phyloP scores from a whole-genome alignment of 2,888 invertebrate genomes.

The Blastobasis adustella region DNA sequence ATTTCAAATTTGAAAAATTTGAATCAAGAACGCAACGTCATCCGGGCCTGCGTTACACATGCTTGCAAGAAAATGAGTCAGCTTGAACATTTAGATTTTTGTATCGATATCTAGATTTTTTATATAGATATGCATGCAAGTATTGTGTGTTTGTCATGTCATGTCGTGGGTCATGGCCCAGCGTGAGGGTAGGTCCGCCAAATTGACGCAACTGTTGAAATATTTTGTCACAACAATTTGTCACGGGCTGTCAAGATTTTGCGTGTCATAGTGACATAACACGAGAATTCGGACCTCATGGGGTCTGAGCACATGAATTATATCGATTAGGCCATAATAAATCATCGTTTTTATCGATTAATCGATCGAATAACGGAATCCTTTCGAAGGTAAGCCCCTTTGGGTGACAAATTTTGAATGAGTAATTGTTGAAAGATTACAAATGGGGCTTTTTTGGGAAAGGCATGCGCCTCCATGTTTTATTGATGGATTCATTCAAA shows the following conservation, averaged over 20 bases:
- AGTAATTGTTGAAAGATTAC: constrained; percentile 26
- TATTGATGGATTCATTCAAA: constrained; percentile 19
- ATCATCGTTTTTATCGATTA: constrained; percentile 57
- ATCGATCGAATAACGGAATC: constrained; percentile 62
- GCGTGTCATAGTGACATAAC: constrained; percentile 56
- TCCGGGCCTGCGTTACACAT: constrained; percentile 15
- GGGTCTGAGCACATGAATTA: constrained; percentile 53
- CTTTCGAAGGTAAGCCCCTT: constrained; percentile 53
- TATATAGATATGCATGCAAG: too few relatives aligned
- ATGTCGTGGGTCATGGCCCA: neutral
- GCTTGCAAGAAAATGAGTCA: constrained; percentile 5
- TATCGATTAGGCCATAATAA: constrained; percentile 61
- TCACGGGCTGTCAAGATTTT: constrained; percentile 61
- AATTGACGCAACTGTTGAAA: constrained; percentile 69
- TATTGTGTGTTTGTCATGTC: too few relatives aligned
- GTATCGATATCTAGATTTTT: neutral
- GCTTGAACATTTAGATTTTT: neutral
- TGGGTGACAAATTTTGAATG: constrained; percentile 53
- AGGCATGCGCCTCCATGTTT: constrained; percentile 26
- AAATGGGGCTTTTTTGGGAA: constrained; percentile 21
- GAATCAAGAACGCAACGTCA: constrained; percentile 55
- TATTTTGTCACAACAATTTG: constrained; percentile 75
- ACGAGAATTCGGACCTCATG: constrained; percentile 35
- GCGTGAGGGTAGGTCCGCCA: constrained; percentile 42
- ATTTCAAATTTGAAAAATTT: constrained; percentile 42